Evolutionary conservation across 2,113 vertebrate genomes (phyloP).

Genomic region (Nothoprocta pentlandii): DNA sequence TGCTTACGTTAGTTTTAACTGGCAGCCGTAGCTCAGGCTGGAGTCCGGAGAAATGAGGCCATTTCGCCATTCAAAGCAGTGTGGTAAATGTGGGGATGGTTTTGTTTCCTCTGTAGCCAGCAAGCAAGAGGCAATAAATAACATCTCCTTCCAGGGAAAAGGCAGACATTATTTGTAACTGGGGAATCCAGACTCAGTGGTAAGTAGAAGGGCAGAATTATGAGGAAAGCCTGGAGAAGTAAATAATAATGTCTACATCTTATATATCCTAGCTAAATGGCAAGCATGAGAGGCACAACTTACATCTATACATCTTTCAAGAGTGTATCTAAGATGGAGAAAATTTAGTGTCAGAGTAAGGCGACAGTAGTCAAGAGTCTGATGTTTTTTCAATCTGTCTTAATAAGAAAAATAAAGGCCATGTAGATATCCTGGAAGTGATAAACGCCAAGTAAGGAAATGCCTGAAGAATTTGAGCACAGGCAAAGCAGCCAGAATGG

Average conservation of each 20-base stretch:
- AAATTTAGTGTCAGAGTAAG: conserved; percentile 31
- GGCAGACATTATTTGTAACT: neutral
- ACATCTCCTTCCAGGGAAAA: conserved; percentile 16
- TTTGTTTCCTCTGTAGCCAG: neutral
- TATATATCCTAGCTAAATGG: conserved; percentile 15
- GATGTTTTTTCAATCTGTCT: neutral
- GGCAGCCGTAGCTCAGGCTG: neutral
- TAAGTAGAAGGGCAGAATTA: neutral
- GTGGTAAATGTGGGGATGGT: neutral
- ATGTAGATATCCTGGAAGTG: neutral
- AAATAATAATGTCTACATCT: conserved; percentile 26
- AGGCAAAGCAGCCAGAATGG: conserved; percentile 4
- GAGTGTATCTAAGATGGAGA: neutral
- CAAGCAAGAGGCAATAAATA: conserved; percentile 28
- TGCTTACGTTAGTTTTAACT: neutral
- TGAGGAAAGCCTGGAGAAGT: neutral
- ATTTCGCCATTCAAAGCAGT: neutral
- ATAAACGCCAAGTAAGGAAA: neutral
- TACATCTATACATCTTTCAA: neutral
- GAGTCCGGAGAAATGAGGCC: neutral
- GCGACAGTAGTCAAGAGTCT: neutral
- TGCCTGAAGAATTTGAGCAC: conserved; percentile 5
- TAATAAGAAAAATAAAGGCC: neutral
- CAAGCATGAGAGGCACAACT: conserved; percentile 21
- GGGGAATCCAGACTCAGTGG: neutral